These are phyloP conservation scores for Ophion ventricosus DNA, from an alignment of 2,888 invertebrate species.

Conservation along the genomic window DNA sequence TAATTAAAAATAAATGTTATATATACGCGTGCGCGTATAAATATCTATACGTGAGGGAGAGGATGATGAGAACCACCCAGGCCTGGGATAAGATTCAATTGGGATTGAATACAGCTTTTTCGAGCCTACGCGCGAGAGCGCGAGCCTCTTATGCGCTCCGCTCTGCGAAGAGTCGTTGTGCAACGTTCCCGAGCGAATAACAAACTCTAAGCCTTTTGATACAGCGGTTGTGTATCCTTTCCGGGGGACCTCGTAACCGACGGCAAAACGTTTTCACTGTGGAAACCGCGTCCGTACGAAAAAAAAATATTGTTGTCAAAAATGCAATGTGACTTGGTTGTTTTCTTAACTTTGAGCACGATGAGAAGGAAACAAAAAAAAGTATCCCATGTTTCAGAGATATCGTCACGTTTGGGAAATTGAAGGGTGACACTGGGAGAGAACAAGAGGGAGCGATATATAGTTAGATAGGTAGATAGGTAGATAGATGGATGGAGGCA, in stretches of 20 bases:
- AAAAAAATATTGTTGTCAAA: too few relatives aligned
- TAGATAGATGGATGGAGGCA: slow-evolving; percentile 2
- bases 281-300: too few relatives aligned
- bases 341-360: too few relatives aligned
- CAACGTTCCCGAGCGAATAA: slow-evolving; percentile 64
- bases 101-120: slow-evolving; percentile 73
- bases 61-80: slow-evolving; percentile 41
- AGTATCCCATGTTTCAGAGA: not conserved
- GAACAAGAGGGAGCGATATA: too few relatives aligned
- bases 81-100: slow-evolving; percentile 71
- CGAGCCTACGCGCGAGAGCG: slow-evolving; percentile 71
- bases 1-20: too few relatives aligned
- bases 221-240: slow-evolving; percentile 13
- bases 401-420: not conserved
- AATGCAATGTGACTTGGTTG: too few relatives aligned
- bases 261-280: slow-evolving; percentile 10
- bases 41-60: not conserved
- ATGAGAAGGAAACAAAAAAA: too few relatives aligned
- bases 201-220: slow-evolving; percentile 13
- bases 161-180: slow-evolving; percentile 72
- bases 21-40: not conserved
- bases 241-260: slow-evolving; percentile 10
- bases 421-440: too few relatives aligned
- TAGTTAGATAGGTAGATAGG: not conserved
- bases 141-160: slow-evolving; percentile 25